A percentile compares a stretch with the other conserved stretches of the same genome.
phyloP scores from a whole-genome alignment of 1,140 invertebrate species.

The Listronotus bonariensis region DNA sequence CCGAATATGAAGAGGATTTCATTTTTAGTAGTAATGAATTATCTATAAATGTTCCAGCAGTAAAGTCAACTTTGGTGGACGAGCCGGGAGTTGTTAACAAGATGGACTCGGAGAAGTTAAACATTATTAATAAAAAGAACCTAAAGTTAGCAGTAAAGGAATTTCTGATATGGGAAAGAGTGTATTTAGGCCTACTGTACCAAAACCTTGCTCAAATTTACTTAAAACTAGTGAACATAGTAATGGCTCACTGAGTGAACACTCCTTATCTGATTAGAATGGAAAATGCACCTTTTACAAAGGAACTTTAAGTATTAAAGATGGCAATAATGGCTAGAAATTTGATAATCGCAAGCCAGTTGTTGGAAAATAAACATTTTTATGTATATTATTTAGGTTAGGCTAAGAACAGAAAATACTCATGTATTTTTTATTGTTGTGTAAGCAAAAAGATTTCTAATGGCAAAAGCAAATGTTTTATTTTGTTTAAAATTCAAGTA shows the following conservation, averaged over 20 bases:
- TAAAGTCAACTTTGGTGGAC: slow-evolving; percentile 6
- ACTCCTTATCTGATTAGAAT: background rate
- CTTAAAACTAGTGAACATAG: slow-evolving; percentile 1
- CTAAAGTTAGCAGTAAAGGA: background rate
- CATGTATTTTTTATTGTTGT: too few species aligned
- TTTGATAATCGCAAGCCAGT: too few species aligned
- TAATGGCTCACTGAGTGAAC: slow-evolving; percentile 4
- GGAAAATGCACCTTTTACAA: background rate
- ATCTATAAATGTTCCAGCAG: slow-evolving; percentile 9
- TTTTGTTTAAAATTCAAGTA: too few species aligned
- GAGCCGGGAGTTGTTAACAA: background rate
- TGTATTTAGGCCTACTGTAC: background rate
- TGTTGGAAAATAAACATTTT: too few species aligned
- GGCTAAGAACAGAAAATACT: too few species aligned
- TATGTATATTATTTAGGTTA: too few species aligned
- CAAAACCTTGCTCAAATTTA: slow-evolving; percentile 6
- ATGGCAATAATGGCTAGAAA: background rate
- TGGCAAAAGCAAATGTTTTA: too few species aligned
- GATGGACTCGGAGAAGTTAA: slow-evolving; percentile 10
- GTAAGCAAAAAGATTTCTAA: too few species aligned
- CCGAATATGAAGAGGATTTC: slow-evolving; percentile 51
- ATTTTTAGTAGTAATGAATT: slow-evolving; percentile 41
- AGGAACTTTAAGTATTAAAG: background rate
- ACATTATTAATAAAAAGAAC: slow-evolving; percentile 9
- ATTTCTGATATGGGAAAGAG: background rate